Evolutionary conservation across 2,113 vertebrate genomes (phyloP), one percentile per base, ranked within the genome.

Genomic region (Gobio gobio): DNA sequence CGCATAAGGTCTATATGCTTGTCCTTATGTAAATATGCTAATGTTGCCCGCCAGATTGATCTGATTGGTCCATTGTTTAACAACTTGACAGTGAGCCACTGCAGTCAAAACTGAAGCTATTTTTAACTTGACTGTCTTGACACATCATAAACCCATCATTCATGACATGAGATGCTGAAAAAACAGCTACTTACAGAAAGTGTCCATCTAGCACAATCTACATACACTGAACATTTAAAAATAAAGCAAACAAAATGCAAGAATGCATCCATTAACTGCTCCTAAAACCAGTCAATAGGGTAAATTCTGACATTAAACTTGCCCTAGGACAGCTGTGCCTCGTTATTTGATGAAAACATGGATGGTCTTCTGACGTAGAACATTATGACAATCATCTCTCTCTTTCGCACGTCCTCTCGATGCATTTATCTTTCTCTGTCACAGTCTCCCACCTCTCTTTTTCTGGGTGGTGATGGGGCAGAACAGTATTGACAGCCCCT

Each of bases 401-500:
- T 56, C 13, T 74, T 26, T 84, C 9, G 22, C 59, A 40, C 61
- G 24, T 12, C 64, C 45, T 78, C 74, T 84, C 8, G 24, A 5
- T 29, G 14, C 29, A 47, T 49, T 36, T 66, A 22, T 84, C 58
- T 84, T 66, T 54, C 9, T 66, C 45, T 7, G 45, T 56, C 73
- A 66, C 20, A 40, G 58, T 84, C 59, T 8, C 26, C 47, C 58
- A 40, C 24, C 83, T 70, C 74, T 83, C 29, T 83, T 70, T 83
- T 56, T 83, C 81, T 56, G 66, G 63, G 49, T 72, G 66, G 26
- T 56, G 66, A 83, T 83, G 81, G 81, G 64, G 81, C 66, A 83
- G 81, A 83, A 72, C 64, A 14, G 22, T 83, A 83, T 83, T 58
- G 81, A 83, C 66, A 72, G 81, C 18, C 13, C 47, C 64, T 79